Base-by-base conservation (phyloP, 2,113 vertebrate species). In the Cinclus cinclus region DNA sequence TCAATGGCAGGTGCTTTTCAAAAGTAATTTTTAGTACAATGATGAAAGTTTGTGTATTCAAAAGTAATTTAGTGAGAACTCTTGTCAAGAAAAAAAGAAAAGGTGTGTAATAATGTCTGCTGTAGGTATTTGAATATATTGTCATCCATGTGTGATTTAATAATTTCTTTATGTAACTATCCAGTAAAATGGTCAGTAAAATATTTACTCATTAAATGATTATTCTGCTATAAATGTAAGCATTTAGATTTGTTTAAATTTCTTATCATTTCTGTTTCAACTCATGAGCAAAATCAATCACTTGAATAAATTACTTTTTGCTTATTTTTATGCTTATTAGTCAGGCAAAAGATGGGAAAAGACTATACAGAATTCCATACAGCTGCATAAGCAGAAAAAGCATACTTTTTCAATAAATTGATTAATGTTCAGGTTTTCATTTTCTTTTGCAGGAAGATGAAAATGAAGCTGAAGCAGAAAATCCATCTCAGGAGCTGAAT, bases 401-500 rank as follows among this genome's bases (percentile, higher is more conserved):
- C 59, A 9, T 92, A 19, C 31, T 77, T 91, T 55, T 78, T 89
- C 68, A 84, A 6, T 89, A 91, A 74, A 35, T 60, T 73, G 56
- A 83, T 96, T 98, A 97, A 97, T 91, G 53, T 92, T 92, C 68
- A 83, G 37, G 55, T 96, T 95, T 97, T 91, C 86, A 92, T 97
- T 98, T 97, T 97, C 85, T 98, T 98, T 98, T 96, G 78, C 98
- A 98, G 97, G 98, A 98, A 95, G 98, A 98, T 76, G 98, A 98
- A 97, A 98, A 97, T 91, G 96, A 98, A 83, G 97, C 98, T 53
- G 98, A 98, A 96, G 98, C 98, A 96, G 98, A 98, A 97, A 94
- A 94, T 55, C 63, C 92, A 91, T 95, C 97, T 97, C 97, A 97
- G 96, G 97, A 98, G 65, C 89, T 96, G 93, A 96, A 92, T 83